Percentiles rank a stretch among this genome's conserved stretches.
These are phyloP conservation scores for Bombyx mandarina DNA, from an alignment of 1,140 invertebrate genomes.

Conservation along the genomic window DNA sequence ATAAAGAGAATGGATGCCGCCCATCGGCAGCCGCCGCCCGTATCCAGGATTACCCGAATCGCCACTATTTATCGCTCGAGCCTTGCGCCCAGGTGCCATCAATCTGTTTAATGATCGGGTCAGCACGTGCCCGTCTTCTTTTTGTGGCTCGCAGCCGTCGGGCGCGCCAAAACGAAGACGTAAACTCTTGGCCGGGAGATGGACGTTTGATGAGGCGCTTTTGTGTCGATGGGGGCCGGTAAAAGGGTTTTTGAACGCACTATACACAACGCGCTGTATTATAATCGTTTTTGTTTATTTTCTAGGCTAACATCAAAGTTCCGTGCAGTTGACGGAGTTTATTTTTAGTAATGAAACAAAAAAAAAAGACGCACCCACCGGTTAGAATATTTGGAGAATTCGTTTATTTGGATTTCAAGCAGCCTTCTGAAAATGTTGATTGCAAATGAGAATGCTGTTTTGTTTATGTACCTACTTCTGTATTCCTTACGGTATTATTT, in stretches of 20 bases:
- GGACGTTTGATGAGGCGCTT: constrained; percentile 67
- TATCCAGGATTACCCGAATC: constrained; percentile 65
- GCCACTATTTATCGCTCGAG: constrained; percentile 68
- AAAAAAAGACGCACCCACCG: background rate
- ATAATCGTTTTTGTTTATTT: constrained; percentile 21
- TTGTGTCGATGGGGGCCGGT: constrained; percentile 58
- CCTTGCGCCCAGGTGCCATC: constrained; percentile 68
- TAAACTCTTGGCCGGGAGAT: constrained; percentile 41
- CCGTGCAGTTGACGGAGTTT: background rate
- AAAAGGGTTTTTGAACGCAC: constrained; percentile 56
- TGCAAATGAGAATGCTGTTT: background rate
- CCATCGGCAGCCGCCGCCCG: constrained; percentile 58
- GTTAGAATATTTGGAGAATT: background rate
- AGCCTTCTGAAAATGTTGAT: background rate
- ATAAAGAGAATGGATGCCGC: constrained; percentile 70
- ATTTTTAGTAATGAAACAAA: background rate
- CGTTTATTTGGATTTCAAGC: background rate
- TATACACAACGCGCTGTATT: constrained; percentile 28
- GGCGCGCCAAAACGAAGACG: constrained; percentile 44
- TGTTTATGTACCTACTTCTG: background rate
- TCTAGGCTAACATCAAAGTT: constrained; percentile 12
- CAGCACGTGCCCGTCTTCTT: constrained; percentile 64
- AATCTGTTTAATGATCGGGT: constrained; percentile 71
- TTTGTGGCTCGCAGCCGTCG: constrained; percentile 39
- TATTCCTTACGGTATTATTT: too few species aligned